These are phyloP conservation scores for Colletes gigas DNA, from an alignment of 1,140 invertebrate species.

Conservation along the genomic window DNA sequence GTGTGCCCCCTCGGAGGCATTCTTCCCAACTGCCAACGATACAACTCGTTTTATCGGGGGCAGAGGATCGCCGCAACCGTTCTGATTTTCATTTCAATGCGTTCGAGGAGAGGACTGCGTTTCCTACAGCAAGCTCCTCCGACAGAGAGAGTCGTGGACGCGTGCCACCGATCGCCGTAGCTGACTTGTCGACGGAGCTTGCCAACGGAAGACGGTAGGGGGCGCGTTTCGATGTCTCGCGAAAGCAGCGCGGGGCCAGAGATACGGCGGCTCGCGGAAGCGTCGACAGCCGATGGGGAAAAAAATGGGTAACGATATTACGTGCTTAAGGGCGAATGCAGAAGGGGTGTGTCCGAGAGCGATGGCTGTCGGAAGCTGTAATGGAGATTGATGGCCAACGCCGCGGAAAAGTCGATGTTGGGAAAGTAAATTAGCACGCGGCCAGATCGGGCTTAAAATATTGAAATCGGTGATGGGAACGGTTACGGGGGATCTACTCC, in stretches of 20 bases:
- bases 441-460: constrained; percentile 46
- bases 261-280: neutral
- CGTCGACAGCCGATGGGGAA: constrained; percentile 20
- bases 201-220: neutral
- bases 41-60: too few species aligned
- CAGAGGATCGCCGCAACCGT: constrained; percentile 24
- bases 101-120: constrained; percentile 1
- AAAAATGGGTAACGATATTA: constrained; percentile 62
- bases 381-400: constrained; percentile 69
- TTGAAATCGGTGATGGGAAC: constrained; percentile 52
- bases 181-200: constrained; percentile 11
- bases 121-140: neutral
- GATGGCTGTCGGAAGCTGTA: constrained; percentile 69
- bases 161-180: neutral
- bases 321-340: constrained; percentile 58
- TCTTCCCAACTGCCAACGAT: too few species aligned
- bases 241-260: too few species aligned
- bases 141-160: constrained; percentile 18
- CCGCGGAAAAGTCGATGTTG: constrained; percentile 62
- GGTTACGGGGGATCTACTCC: constrained; percentile 15
- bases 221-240: neutral
- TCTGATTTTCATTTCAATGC: constrained; percentile 61
- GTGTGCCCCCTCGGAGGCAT: too few species aligned
- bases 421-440: constrained; percentile 66
- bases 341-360: constrained; percentile 60